Percentiles rank a stretch among this genome's conserved stretches.
These are phyloP conservation scores for Rotaria magnacalcarata DNA, from an alignment of 2,888 invertebrate species.

Conservation along the genomic window DNA sequence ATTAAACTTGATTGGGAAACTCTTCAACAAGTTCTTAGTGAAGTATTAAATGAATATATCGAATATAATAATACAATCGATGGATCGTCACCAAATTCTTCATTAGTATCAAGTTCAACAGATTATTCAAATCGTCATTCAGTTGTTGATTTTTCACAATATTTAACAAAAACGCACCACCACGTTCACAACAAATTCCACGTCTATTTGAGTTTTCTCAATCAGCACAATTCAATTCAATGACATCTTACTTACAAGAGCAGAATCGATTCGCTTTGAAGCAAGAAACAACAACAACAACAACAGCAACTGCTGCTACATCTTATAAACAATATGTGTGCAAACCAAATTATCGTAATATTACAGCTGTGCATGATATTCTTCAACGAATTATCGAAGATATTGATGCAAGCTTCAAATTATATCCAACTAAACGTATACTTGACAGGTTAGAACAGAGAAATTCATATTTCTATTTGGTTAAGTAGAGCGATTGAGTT, in stretches of 20 bases:
- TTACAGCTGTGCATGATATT: constrained; percentile 38
- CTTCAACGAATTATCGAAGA: constrained; percentile 20
- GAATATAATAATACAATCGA: constrained; percentile 24
- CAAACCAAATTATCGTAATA: constrained; percentile 42
- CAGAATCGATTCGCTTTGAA: neutral
- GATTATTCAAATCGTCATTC: constrained; percentile 7
- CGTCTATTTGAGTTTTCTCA: neutral
- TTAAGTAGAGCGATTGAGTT: no score
- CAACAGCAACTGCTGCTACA: constrained; percentile 24
- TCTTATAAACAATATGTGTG: constrained; percentile 43
- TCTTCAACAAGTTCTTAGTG: constrained; percentile 13
- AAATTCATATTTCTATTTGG: no score
- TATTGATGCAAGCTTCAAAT: neutral
- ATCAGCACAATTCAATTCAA: constrained; percentile 13
- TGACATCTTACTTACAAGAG: constrained; percentile 25
- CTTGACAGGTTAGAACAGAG: neutral
- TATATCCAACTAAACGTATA: constrained; percentile 9
- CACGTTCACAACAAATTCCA: constrained; percentile 35
- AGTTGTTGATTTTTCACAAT: constrained; percentile 12
- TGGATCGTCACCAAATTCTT: neutral
- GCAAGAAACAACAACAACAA: neutral
- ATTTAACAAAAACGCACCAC: constrained; percentile 8
- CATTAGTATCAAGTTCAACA: neutral
- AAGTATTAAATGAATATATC: constrained; percentile 35
- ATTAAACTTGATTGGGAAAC: constrained; percentile 30